These are phyloP conservation scores for Diplazon laetatorius DNA, from an alignment of 2,888 invertebrate species.

Conservation along the genomic window DNA sequence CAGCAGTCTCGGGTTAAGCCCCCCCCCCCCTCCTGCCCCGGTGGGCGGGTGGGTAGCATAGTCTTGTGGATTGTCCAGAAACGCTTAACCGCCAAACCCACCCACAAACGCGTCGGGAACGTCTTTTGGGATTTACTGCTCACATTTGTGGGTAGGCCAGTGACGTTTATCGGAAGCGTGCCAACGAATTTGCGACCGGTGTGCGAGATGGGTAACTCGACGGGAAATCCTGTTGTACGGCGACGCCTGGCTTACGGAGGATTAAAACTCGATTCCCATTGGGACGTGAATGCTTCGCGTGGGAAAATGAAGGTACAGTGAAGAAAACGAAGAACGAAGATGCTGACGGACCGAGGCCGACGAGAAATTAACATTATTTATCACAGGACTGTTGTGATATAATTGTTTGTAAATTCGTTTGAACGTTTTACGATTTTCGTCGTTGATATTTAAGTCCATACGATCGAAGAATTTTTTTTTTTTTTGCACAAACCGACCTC, in stretches of 20 bases:
- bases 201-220: conserved; percentile 41
- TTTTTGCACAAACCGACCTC: no score
- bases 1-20: conserved; percentile 57
- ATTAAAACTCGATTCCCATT: conserved; percentile 43
- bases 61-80: conserved; percentile 58
- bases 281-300: background rate
- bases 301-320: background rate
- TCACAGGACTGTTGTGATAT: no score
- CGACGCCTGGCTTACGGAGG: conserved; percentile 49
- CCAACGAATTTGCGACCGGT: conserved; percentile 59
- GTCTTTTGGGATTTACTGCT: conserved; percentile 65
- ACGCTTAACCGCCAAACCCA: conserved; percentile 42
- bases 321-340: background rate
- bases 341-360: background rate
- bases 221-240: conserved; percentile 56
- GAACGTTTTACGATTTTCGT: no score
- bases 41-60: no score
- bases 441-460: no score
- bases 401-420: no score
- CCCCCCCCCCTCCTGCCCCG: no score
- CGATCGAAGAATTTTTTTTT: no score
- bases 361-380: no score
- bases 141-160: conserved; percentile 64
- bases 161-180: conserved; percentile 60
- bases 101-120: conserved; percentile 61